These are phyloP conservation scores for Loris lydekkerianus DNA, from an alignment of 2,797 vertebrate genomes.

Conservation along the genomic window DNA sequence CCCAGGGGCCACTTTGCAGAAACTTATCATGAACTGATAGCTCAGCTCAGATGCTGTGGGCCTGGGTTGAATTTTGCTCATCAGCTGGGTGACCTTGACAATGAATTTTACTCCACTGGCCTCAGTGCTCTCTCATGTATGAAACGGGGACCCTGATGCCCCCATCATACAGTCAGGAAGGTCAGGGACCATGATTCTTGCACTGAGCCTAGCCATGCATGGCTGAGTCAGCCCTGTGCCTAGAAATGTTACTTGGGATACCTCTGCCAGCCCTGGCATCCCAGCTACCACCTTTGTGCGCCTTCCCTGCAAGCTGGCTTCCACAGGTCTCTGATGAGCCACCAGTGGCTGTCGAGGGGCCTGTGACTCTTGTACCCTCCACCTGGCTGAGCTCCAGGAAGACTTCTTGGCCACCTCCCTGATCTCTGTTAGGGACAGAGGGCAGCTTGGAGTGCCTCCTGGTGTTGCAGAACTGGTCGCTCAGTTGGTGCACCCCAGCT, in stretches of 20 bases:
- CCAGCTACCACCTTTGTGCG: not conserved
- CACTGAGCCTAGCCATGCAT: not conserved
- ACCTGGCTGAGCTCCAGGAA: not conserved
- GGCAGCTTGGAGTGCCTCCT: not conserved
- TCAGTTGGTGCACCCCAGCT: not conserved
- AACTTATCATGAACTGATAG: accelerated
- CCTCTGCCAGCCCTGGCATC: not conserved
- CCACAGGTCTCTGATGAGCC: not conserved
- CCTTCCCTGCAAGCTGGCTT: not conserved
- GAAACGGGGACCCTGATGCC: not conserved
- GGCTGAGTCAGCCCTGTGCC: not conserved
- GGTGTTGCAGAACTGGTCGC: accelerated
- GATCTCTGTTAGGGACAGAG: not conserved
- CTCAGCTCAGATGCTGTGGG: accelerated
- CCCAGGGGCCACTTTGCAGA: not conserved
- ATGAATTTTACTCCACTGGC: accelerated
- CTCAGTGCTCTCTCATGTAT: not conserved
- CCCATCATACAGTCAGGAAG: accelerated
- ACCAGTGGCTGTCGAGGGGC: not conserved
- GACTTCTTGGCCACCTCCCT: not conserved
- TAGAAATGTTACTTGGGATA: not conserved
- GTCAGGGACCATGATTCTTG: accelerated
- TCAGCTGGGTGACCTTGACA: not conserved
- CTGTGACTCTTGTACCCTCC: accelerated
- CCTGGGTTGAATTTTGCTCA: too few relatives aligned